Base-by-base conservation (phyloP, 1,140 invertebrate species). In the Dendroctonus ponderosae region DNA sequence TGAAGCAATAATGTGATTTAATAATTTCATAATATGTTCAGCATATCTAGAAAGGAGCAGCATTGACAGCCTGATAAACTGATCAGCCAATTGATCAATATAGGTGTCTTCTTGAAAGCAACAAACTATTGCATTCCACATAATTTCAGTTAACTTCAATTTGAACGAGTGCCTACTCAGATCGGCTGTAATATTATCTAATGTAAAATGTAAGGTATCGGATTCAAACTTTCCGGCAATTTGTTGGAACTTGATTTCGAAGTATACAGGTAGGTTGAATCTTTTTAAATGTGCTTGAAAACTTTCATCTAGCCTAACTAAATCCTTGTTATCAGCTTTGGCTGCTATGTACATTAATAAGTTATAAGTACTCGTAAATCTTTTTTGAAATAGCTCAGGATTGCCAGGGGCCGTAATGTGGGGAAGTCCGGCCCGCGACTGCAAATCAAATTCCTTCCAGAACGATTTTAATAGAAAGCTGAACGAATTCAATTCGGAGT, bases 241-340 rank as follows among this genome's bases (percentile, higher is more conserved):
- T 83, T 96, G 92, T 84, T 96, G 93, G 82, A 94, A 91, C 69
- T 89, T 83, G 74, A 97, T 94, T 83, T 97, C 94, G 80, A 94
- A 97, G 79, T 98, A 97, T 12, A 98, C 93, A 40, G 93, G 90
- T 38, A 97, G 82, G 81, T 96, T 97, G 92, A 95, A 98, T 73
- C 91, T 89, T 62, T 87, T 87, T 38, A 82, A 76, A 76, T 90
- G 86, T 67, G 82, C 77, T 67, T 85, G 83, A 49, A 92, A 82
- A 12, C 70, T 62, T 51, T 71, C 62, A 43, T 73, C 62, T 44
- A 80, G 62, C 58, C 79, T 77, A 42, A 82, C 74, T 41, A 80
- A 79, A 69, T 82, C 84, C 42, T 84, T 81, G 68, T 82, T 83
- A 2, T 80, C 79, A 74, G 91, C 90, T 51, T 85, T 80, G 26